Evolutionary conservation across 2,888 invertebrate genomes (phyloP).

Genomic region (Eucera pruinosa): DNA sequence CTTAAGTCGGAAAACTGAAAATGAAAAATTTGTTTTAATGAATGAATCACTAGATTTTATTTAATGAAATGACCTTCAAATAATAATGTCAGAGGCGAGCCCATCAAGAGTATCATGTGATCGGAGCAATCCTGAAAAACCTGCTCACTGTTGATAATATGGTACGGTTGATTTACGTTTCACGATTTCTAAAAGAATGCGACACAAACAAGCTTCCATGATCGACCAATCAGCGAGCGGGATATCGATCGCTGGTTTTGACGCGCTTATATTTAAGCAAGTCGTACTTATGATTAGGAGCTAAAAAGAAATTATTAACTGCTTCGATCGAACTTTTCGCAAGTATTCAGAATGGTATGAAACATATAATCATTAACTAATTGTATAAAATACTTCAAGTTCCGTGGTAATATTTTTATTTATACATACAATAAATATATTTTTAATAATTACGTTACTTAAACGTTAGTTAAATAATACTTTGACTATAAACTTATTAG

Average conservation of each 20-base stretch:
- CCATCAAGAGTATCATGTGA: constrained; percentile 65
- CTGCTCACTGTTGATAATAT: constrained; percentile 59
- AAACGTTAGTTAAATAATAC: no score
- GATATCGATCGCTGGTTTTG: constrained; percentile 21
- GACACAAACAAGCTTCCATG: constrained; percentile 79
- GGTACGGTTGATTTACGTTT: constrained; percentile 69
- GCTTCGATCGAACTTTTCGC: constrained; percentile 17
- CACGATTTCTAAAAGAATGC: constrained; percentile 58
- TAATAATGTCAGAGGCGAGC: constrained; percentile 33
- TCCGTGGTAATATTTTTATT: background rate
- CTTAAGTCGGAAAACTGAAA: background rate
- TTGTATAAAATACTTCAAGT: background rate
- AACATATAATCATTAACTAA: background rate
- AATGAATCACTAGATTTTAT: background rate
- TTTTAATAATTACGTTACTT: background rate
- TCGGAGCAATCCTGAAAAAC: constrained; percentile 61
- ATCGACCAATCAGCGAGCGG: constrained; percentile 74
- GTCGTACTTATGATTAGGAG: constrained; percentile 9
- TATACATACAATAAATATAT: background rate
- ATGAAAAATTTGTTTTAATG: background rate
- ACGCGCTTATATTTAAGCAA: constrained; percentile 73
- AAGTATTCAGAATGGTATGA: constrained; percentile 39
- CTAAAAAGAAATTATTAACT: constrained; percentile 17
- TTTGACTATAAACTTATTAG: no score
- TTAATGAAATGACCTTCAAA: constrained; percentile 10